A percentile compares a stretch with the other conserved stretches of the same genome.
Evolutionary conservation across 2,797 vertebrate species (phyloP).

Genomic region (Mormyrops boulengeri): DNA sequence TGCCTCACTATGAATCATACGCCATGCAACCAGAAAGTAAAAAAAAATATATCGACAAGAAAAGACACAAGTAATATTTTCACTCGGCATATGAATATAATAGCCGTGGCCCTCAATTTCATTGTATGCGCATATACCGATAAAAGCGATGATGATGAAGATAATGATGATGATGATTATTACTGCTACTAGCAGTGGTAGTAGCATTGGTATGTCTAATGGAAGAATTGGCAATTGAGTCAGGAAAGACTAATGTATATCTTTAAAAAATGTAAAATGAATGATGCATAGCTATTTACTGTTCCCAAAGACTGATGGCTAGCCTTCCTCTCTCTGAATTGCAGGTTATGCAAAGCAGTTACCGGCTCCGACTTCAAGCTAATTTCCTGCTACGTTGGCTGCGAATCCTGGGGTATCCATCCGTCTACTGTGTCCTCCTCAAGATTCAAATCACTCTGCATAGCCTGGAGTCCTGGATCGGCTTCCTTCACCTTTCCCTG

Average conservation of each 20-base stretch:
- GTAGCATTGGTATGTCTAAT: background rate
- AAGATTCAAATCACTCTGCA: background rate
- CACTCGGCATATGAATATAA: background rate
- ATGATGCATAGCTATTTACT: slow-evolving; percentile 41
- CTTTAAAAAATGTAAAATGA: slow-evolving; percentile 43
- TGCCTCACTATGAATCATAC: slow-evolving; percentile 1
- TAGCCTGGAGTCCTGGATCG: background rate
- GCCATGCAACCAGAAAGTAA: background rate
- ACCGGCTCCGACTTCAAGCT: background rate
- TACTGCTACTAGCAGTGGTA: background rate
- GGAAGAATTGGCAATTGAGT: slow-evolving; percentile 25
- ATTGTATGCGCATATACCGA: background rate
- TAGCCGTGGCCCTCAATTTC: background rate
- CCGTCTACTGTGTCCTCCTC: background rate
- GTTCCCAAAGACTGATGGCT: slow-evolving; percentile 27
- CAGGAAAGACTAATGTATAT: slow-evolving; percentile 36
- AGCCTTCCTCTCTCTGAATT: background rate
- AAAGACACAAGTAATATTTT: background rate
- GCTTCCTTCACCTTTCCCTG: no score
- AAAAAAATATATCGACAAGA: background rate
- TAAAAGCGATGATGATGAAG: background rate
- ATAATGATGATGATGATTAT: slow-evolving; percentile 14
- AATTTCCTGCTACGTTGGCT: slow-evolving; percentile 15
- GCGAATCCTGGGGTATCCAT: background rate
- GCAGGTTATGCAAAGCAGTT: background rate